Evolutionary conservation across 2,888 invertebrate genomes (phyloP), one percentile per base, ranked within the genome.

Genomic region (Trachelus troglodyta): DNA sequence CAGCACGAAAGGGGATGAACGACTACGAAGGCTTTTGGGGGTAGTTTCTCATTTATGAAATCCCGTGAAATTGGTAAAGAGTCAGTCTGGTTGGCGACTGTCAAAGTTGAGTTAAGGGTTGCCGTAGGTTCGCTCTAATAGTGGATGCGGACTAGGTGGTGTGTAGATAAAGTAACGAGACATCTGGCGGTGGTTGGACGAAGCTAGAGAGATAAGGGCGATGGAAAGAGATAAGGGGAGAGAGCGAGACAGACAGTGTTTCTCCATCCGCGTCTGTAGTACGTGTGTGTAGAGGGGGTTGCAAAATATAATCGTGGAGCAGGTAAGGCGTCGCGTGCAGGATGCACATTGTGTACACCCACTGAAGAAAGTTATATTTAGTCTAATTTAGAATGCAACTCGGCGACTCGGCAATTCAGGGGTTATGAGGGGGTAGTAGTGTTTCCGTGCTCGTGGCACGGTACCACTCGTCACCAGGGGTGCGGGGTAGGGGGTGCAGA

Each of bases 381-480:
- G 71, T 33, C 71, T 71, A 71, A 71, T 71, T 71, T 71, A 71
- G 71, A 71, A 71, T 71, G 71, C 71, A 30, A 15, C 71, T 71
- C n/a, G 33, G 30, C 12, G 31, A 12, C 71, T 71, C 71, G 71
- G 71, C 31, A 23, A n/a, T 71, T 71, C 33, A 71, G 71, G n/a
- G 33, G 71, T 4, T 71, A n/a, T 1, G 31, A 33, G 30, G n/a
- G 71, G 31, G 15, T 3, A 35, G 30, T 11, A n/a, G 31, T 30
- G 71, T 31, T 30, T 15, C 71, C 31, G 31, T 30, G 71, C 33
- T 33, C 11, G 69, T 76, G 79, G 79, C 33, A 79, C 79, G 69
- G 82, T 78, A 79, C 77, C 79, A 79, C 37, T 78, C 77, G 69
- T 37, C 74, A 75, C 40, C 76, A 76, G 78, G 76, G 76, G 78